Percentiles rank a stretch among this genome's conserved stretches.
These are phyloP conservation scores for Oxystoma pomonae DNA, from an alignment of 2,888 invertebrate genomes.

Conservation along the genomic window DNA sequence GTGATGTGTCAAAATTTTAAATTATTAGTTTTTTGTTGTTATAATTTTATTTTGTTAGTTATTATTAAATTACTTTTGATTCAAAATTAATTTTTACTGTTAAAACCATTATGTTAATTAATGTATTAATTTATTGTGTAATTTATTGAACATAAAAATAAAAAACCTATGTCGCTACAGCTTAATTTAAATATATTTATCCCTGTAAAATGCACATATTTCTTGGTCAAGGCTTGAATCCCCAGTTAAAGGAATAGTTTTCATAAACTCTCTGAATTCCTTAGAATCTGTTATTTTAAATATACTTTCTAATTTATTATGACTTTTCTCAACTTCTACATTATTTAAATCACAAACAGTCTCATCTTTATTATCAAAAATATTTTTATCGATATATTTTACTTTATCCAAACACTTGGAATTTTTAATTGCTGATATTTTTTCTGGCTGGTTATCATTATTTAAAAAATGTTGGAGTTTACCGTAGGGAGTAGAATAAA, in stretches of 20 bases:
- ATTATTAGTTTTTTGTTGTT: background rate
- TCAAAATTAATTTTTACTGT: background rate
- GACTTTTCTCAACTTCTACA: no score
- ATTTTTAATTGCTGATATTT: no score
- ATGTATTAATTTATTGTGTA: background rate
- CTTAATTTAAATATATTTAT: constrained; percentile 34
- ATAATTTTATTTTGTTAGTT: background rate
- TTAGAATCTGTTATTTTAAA: constrained; percentile 22
- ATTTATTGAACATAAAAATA: background rate
- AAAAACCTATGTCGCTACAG: no score
- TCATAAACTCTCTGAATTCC: constrained; percentile 39
- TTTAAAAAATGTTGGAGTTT: background rate
- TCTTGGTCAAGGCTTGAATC: constrained; percentile 51
- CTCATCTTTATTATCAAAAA: no score
- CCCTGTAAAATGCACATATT: constrained; percentile 49
- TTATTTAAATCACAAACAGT: no score
- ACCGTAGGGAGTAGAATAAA: background rate
- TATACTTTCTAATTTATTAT: background rate
- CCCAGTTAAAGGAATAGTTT: constrained; percentile 48
- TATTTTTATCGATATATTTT: no score
- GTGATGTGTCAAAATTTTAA: constrained; percentile 19
- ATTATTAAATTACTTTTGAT: background rate
- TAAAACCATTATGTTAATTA: background rate
- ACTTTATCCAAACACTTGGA: no score
- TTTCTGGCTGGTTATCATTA: background rate